Percentiles rank a stretch among this genome's conserved stretches.
Evolutionary conservation across 37 sponge, comb jelly and placozoan genomes (phyloP).

Genomic region (Dysidea cf. avara): DNA sequence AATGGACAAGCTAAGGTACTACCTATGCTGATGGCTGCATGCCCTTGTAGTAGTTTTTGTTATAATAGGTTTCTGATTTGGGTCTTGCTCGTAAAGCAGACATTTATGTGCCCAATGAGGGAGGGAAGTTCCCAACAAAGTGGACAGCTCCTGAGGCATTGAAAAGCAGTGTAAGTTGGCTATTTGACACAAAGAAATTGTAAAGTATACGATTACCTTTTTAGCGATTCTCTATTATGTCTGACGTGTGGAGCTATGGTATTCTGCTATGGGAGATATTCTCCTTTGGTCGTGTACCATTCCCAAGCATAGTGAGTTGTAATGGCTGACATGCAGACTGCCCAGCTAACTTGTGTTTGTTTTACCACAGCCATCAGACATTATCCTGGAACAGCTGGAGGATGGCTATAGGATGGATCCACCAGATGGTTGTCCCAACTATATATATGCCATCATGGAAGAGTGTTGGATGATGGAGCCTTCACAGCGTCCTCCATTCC

Average conservation of each 20-base stretch:
- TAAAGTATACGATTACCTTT: background rate
- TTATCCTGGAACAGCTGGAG: conserved; percentile 73
- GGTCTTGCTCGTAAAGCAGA: conserved; percentile 59
- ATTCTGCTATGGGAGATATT: conserved; percentile 86
- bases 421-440: conserved; percentile 76
- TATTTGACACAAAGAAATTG: background rate
- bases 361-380: conserved; percentile 49
- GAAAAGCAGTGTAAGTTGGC: conserved; percentile 65
- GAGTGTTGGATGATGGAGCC: conserved; percentile 81
- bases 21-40: background rate
- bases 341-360: too few species aligned
- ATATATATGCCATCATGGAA: conserved; percentile 72
- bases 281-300: conserved; percentile 84
- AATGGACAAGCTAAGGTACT: conserved; percentile 72
- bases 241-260: conserved; percentile 94
- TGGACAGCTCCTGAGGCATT: conserved; percentile 90
- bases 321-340: background rate
- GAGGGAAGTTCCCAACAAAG: conserved; percentile 81
- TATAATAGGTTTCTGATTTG: conserved; percentile 68
- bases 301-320: conserved; percentile 84
- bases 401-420: conserved; percentile 85
- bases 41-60: too few species aligned
- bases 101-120: conserved; percentile 72
- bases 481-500: conserved; percentile 62
- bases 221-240: conserved; percentile 77